Percentiles rank a stretch among this genome's conserved stretches.
phyloP scores from a whole-genome alignment of 2,113 vertebrate species.

The Pangasianodon gigas region DNA sequence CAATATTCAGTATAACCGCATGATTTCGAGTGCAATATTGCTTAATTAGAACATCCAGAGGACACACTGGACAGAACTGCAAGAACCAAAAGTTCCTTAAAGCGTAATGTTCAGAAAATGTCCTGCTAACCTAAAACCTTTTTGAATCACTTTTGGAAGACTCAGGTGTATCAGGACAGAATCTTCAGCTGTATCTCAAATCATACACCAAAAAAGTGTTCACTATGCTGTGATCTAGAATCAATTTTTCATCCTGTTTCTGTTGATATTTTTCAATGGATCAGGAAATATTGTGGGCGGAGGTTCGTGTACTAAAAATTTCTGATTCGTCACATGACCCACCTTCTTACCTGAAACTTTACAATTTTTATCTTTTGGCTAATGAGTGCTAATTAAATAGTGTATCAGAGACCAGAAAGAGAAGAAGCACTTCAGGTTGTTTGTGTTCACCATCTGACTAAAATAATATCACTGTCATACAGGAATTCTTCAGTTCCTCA shows the following conservation, averaged over 20 bases:
- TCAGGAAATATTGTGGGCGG: neutral
- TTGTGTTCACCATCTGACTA: neutral
- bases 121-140: neutral
- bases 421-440: neutral
- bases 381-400: neutral
- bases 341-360: neutral
- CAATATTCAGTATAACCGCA: neutral
- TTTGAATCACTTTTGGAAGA: neutral
- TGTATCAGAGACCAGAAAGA: neutral
- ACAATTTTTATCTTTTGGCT: neutral
- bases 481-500: neutral
- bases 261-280: neutral
- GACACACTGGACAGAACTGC: neutral
- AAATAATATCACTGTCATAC: neutral
- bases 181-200: neutral
- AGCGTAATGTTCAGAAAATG: neutral
- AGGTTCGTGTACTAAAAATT: neutral
- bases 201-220: neutral
- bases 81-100: neutral
- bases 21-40: neutral
- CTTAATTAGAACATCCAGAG: neutral
- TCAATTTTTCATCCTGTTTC: neutral
- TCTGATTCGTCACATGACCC: neutral
- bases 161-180: neutral
- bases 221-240: neutral